Evolutionary conservation across 1,140 invertebrate genomes (phyloP), one percentile per base, ranked within the genome.

Genomic region (Pachypsylla venusta): DNA sequence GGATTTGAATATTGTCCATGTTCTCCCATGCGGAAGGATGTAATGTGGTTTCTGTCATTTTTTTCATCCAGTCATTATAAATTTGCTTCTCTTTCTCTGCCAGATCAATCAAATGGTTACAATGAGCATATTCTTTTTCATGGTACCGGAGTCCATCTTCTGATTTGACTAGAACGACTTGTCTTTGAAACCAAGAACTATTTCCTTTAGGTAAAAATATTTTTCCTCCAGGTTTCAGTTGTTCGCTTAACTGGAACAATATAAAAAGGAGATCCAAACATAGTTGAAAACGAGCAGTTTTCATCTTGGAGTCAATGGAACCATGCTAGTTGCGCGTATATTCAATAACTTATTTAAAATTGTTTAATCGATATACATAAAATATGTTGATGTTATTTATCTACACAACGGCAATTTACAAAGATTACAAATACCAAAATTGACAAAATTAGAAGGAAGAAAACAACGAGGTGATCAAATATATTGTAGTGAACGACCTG

Each of bases 181-280:
- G n/a, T 48, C 42, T 48, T n/a, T 48, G 42, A 5, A 48, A 19
- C 42, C 42, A 48, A 22, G 42, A 48, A n/a, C 7, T 48, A 22
- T 48, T 48, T 48, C 42, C 42, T 48, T 48, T 22, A 10, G 42
- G 42, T 19, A 48, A 48, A 48, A 48, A 48, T 19, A 48, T 48
- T 22, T 48, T 48, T n/a, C 42, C 42, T 48, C 42, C 42, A 5
- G 42, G 42, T 19, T 19, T 48, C 42, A 48, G 42, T 19, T 48
- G 42, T 19, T 5, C 5, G 22, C 22, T n/a, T 19, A 48, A n/a
- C 42, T 48, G 42, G 7, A 48, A 48, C n/a, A n/a, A n/a, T n/a
- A n/a, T n/a, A n/a, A n/a, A n/a, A n/a, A n/a, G n/a, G n/a, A n/a
- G n/a, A n/a, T n/a, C n/a, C n/a, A n/a, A n/a, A n/a, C n/a, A n/a